Percentiles rank a stretch among this genome's conserved stretches.
Evolutionary conservation across 2,888 invertebrate species (phyloP).

Genomic region (Laothoe populi): DNA sequence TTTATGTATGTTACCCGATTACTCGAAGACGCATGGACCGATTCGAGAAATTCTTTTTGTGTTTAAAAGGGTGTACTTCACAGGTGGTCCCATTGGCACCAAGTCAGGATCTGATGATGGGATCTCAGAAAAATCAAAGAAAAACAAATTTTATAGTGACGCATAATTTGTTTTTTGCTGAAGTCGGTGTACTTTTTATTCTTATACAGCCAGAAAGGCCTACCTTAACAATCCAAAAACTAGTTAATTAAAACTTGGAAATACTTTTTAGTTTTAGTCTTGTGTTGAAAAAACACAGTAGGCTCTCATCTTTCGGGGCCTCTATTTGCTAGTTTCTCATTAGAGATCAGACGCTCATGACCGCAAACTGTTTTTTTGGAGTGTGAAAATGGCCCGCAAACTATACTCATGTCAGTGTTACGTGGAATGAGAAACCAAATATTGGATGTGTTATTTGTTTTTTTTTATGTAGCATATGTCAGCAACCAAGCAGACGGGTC

Average conservation of each 20-base stretch:
- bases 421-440: not conserved
- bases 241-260: not conserved
- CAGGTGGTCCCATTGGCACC: too few relatives aligned
- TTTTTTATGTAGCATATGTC: not conserved
- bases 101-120: too few relatives aligned
- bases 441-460: slow-evolving; percentile 1
- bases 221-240: too few relatives aligned
- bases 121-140: too few relatives aligned
- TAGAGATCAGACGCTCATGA: slow-evolving; percentile 43
- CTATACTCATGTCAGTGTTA: slow-evolving; percentile 34
- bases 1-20: too few relatives aligned
- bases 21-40: too few relatives aligned
- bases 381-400: slow-evolving; percentile 58
- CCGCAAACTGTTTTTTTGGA: slow-evolving; percentile 54
- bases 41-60: too few relatives aligned
- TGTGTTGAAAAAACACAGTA: slow-evolving; percentile 25
- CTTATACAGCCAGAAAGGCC: not conserved
- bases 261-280: not conserved
- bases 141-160: too few relatives aligned
- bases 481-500: too few relatives aligned
- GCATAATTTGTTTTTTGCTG: too few relatives aligned
- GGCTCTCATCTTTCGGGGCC: slow-evolving; percentile 31
- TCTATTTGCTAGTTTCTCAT: slow-evolving; percentile 54
- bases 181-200: not conserved
- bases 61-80: too few relatives aligned